A percentile compares a stretch with the other conserved stretches of the same genome.
phyloP scores from a whole-genome alignment of 2,888 invertebrate species.

The Himalopsyche anomala region DNA sequence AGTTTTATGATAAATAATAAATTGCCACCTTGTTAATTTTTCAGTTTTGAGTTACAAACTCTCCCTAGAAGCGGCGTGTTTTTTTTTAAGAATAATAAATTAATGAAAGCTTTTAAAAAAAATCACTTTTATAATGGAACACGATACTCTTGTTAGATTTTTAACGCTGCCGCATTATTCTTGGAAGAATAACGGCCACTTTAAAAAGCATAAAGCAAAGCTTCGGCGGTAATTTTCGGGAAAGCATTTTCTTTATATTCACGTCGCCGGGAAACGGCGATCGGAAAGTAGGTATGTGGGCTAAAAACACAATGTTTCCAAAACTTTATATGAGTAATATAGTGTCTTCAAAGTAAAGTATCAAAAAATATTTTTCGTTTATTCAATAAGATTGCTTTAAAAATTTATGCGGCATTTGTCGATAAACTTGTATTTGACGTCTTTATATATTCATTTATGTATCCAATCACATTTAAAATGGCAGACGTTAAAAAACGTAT shows the following conservation, averaged over 20 bases:
- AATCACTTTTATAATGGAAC: slow-evolving; percentile 1
- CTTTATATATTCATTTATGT: no score
- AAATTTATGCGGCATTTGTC: no score
- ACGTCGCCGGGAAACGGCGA: slow-evolving; percentile 13
- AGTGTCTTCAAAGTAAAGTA: no score
- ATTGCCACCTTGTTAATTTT: background rate
- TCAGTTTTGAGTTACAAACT: background rate
- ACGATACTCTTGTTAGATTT: background rate
- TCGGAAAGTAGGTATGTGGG: slow-evolving; percentile 3
- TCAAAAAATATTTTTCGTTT: no score
- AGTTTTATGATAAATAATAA: no score
- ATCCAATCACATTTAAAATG: no score
- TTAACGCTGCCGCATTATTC: slow-evolving; percentile 13
- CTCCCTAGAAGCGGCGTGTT: background rate
- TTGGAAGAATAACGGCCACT: slow-evolving; percentile 2
- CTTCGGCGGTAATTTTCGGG: background rate
- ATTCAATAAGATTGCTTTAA: no score
- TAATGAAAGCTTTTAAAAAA: slow-evolving; percentile 1
- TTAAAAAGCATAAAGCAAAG: background rate
- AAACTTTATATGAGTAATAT: background rate
- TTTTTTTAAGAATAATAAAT: background rate
- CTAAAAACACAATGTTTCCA: background rate
- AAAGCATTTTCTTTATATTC: slow-evolving; percentile 6
- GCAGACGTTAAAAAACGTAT: no score
- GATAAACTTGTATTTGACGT: no score